Evolutionary conservation across 2,888 invertebrate species (phyloP), one percentile per base, ranked within the genome.

Genomic region (Macrosoma leucophasiata): DNA sequence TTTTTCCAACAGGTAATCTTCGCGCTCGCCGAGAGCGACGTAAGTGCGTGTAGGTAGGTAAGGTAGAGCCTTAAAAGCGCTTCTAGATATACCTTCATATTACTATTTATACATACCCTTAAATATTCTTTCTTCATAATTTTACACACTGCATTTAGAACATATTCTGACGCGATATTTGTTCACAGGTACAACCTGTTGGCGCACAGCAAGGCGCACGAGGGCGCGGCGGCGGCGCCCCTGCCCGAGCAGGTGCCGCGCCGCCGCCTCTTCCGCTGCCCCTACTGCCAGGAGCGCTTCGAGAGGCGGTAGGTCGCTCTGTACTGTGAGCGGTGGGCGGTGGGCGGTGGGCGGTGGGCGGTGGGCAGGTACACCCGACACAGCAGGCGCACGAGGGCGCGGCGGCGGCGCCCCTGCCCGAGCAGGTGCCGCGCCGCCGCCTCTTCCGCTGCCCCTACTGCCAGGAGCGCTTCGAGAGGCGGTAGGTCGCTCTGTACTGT

Each of bases 1-100:
- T 37, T 89, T 89, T 76, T 86, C 87, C 3, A 88, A 88, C 68
- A 68, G 85, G 56, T 86, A 6, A 17, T n/a, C n/a, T n/a, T 7
- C 20, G 21, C 18, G n/a, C n/a, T n/a, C n/a, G n/a, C n/a, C n/a
- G n/a, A n/a, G n/a, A n/a, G n/a, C n/a, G n/a, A n/a, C n/a, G n/a
- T n/a, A n/a, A n/a, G n/a, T n/a, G n/a, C n/a, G n/a, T n/a, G n/a
- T n/a, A n/a, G n/a, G n/a, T n/a, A n/a, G n/a, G n/a, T n/a, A n/a
- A n/a, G n/a, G n/a, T n/a, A n/a, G n/a, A n/a, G n/a, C n/a, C n/a
- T n/a, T n/a, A n/a, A n/a, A n/a, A n/a, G n/a, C n/a, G n/a, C n/a
- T n/a, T n/a, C n/a, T n/a, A n/a, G n/a, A n/a, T n/a, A n/a, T n/a
- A n/a, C n/a, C n/a, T n/a, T n/a, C n/a, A n/a, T n/a, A n/a, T n/a